These are phyloP conservation scores for Trogon surrucura DNA, from an alignment of 2,113 vertebrate species.

Conservation along the genomic window DNA sequence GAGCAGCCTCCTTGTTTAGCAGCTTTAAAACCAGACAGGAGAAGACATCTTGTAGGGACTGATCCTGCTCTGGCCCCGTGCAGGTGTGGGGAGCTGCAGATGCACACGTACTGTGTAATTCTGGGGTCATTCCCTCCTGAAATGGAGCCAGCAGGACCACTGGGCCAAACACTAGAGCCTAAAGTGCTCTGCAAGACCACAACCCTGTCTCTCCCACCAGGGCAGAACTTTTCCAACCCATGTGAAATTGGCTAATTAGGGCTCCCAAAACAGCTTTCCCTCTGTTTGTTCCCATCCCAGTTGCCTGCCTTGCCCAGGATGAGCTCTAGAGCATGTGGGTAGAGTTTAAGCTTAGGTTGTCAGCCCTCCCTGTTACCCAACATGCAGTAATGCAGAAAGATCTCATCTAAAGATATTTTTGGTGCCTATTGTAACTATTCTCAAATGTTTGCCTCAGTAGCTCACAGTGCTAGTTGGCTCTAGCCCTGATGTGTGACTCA, in stretches of 20 bases:
- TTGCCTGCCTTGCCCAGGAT: neutral
- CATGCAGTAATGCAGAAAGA: slow-evolving; percentile 55
- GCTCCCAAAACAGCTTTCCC: neutral
- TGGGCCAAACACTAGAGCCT: neutral
- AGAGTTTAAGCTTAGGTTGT: slow-evolving; percentile 9
- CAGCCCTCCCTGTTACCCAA: slow-evolving; percentile 34
- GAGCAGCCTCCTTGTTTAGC: neutral
- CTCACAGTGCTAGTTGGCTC: slow-evolving; percentile 50
- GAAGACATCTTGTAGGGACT: neutral
- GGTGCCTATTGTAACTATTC: slow-evolving; percentile 62
- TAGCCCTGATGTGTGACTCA: slow-evolving; percentile 61
- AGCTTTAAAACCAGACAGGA: neutral
- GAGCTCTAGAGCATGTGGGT: slow-evolving; percentile 30
- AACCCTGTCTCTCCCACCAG: neutral
- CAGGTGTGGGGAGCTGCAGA: neutral
- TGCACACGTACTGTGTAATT: neutral
- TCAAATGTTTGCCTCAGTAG: slow-evolving; percentile 63
- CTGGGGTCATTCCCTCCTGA: neutral
- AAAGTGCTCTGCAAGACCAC: neutral
- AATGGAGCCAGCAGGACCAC: neutral
- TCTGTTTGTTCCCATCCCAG: neutral
- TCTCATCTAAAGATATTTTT: slow-evolving; percentile 65
- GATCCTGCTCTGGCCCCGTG: neutral
- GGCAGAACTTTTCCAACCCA: neutral
- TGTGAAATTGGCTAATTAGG: neutral